These are phyloP conservation scores for Meloidogyne chitwoodi DNA, from an alignment of 1,140 invertebrate genomes.

Conservation along the genomic window DNA sequence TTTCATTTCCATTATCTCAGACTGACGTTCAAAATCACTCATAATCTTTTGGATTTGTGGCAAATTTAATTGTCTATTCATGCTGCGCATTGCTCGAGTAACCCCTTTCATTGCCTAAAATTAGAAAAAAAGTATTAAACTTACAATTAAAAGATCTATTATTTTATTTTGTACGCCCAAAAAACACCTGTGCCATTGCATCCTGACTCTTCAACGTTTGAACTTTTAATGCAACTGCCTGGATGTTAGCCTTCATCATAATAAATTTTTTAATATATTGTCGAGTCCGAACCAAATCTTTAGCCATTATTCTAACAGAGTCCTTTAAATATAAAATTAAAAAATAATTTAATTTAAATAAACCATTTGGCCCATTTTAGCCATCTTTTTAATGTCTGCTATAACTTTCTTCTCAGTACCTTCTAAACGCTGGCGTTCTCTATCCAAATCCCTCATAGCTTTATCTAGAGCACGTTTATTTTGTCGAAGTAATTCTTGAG, in stretches of 20 bases:
- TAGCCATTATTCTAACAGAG: slow-evolving; percentile 99
- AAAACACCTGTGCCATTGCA: slow-evolving; percentile 81
- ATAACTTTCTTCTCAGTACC: slow-evolving; percentile 98
- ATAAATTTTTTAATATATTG: slow-evolving; percentile 96
- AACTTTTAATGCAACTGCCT: slow-evolving; percentile 95
- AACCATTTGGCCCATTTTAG: slow-evolving; percentile 98
- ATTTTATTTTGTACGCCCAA: neutral
- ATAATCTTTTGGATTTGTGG: slow-evolving; percentile 98
- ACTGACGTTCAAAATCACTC: slow-evolving; percentile 98
- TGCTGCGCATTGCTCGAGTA: slow-evolving; percentile 92
- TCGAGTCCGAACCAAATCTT: slow-evolving; percentile 91
- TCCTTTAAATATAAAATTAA: slow-evolving; percentile 68
- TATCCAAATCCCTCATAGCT: slow-evolving; percentile 77
- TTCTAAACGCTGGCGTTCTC: slow-evolving; percentile 90
- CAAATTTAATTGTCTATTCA: slow-evolving; percentile 92
- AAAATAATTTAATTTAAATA: slow-evolving; percentile 20
- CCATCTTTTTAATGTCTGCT: slow-evolving; percentile 95
- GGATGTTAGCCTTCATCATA: slow-evolving; percentile 98
- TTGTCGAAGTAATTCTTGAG: slow-evolving; percentile 94
- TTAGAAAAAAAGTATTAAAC: neutral
- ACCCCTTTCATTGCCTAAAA: slow-evolving; percentile 91
- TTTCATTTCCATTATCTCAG: slow-evolving; percentile 99
- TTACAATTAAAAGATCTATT: slow-evolving; percentile 13
- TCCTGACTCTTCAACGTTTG: slow-evolving; percentile 96
- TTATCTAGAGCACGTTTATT: slow-evolving; percentile 97